Percentiles rank a stretch among this genome's conserved stretches.
phyloP scores from a whole-genome alignment of 2,888 invertebrate species.

The Eurytoma adleriae region DNA sequence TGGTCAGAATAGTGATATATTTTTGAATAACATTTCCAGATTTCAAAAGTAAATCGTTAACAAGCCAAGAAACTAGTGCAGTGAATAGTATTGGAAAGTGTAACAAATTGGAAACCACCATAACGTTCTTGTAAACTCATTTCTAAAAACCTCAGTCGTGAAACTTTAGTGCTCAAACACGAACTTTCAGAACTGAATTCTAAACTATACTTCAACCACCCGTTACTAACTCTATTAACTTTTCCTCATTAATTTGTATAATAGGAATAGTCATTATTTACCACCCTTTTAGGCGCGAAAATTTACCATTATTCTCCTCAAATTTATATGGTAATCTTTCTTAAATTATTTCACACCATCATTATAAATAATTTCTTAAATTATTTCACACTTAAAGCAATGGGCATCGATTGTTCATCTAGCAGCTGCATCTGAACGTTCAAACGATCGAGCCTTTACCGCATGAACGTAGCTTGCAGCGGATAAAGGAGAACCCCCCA shows the following conservation, averaged over 20 bases:
- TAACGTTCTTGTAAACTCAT: slow-evolving; percentile 1
- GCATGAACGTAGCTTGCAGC: too few relatives aligned
- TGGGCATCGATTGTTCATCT: too few relatives aligned
- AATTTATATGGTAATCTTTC: too few relatives aligned
- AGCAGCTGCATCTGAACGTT: too few relatives aligned
- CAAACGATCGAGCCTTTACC: too few relatives aligned
- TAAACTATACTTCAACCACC: slow-evolving; percentile 23
- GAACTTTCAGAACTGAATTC: slow-evolving; percentile 4
- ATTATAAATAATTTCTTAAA: too few relatives aligned
- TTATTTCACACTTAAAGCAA: too few relatives aligned
- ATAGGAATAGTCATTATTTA: slow-evolving; percentile 20
- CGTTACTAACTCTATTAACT: slow-evolving; percentile 15
- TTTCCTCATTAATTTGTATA: slow-evolving; percentile 11
- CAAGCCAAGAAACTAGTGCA: slow-evolving; percentile 2
- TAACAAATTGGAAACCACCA: slow-evolving; percentile 28
- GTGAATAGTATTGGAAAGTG: slow-evolving; percentile 3
- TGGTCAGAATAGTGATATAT: too few relatives aligned
- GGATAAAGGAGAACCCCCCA: too few relatives aligned
- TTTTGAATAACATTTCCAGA: not conserved
- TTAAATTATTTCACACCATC: too few relatives aligned
- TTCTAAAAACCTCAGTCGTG: slow-evolving; percentile 30
- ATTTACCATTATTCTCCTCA: too few relatives aligned
- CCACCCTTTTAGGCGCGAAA: too few relatives aligned
- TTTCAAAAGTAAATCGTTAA: not conserved
- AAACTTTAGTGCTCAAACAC: slow-evolving; percentile 14